phyloP scores from a whole-genome alignment of 2,797 vertebrate species.

The Pseudomugil tenellus region DNA sequence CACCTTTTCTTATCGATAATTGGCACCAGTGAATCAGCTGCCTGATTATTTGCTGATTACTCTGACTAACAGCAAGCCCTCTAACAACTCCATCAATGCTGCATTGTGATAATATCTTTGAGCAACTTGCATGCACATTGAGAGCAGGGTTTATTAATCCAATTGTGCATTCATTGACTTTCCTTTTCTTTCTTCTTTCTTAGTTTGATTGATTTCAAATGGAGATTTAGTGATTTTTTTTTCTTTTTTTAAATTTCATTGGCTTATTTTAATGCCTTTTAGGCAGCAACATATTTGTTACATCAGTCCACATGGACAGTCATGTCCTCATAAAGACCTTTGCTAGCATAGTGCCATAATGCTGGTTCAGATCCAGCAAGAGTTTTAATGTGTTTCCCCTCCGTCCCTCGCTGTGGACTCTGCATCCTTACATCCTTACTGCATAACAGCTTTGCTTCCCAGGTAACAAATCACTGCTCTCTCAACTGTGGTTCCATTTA shows the following conservation, averaged over 20 bases:
- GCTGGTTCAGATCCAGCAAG: background rate
- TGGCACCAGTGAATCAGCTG: conserved; percentile 74
- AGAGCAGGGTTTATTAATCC: conserved; percentile 74
- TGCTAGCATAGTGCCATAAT: background rate
- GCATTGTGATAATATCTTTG: conserved; percentile 75
- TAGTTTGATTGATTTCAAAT: conserved; percentile 43
- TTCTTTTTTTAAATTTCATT: background rate
- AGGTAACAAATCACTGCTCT: conserved; percentile 44
- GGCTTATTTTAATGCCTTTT: background rate
- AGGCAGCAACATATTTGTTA: background rate
- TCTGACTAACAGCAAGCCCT: conserved; percentile 63
- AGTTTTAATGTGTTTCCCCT: background rate
- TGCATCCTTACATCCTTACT: conserved; percentile 14
- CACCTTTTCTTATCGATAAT: conserved; percentile 82
- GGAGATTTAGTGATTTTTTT: conserved; percentile 33
- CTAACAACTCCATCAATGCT: conserved; percentile 71
- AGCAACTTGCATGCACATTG: conserved; percentile 59
- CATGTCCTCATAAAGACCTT: background rate
- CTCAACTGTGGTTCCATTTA: conserved; percentile 16
- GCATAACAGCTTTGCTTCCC: conserved; percentile 51
- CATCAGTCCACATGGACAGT: background rate
- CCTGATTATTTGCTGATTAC: conserved; percentile 77
- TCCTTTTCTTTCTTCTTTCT: conserved; percentile 19
- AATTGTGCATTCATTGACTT: conserved; percentile 72
- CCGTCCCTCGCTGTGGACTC: background rate